These are phyloP conservation scores for Sinhomidia bicolor DNA, from an alignment of 2,888 invertebrate genomes.

Conservation along the genomic window DNA sequence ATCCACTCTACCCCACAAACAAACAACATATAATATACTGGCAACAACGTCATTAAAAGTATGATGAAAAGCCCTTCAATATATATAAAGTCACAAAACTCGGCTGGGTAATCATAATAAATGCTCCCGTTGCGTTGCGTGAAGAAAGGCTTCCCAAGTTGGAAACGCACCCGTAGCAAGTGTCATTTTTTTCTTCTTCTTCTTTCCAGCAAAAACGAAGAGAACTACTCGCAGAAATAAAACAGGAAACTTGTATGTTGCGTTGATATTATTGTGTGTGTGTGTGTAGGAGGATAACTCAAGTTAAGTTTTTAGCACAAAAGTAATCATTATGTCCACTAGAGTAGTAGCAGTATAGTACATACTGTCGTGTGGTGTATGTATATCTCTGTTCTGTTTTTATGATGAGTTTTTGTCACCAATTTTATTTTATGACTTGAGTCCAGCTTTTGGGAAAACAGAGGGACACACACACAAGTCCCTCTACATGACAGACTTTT, in stretches of 20 bases:
- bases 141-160: no score
- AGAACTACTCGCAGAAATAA: not conserved
- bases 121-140: conserved; percentile 36
- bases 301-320: not conserved
- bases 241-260: not conserved
- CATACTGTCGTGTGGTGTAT: not conserved
- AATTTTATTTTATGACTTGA: conserved; percentile 40
- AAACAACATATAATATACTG: conserved; percentile 17
- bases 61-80: conserved; percentile 59
- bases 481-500: not conserved
- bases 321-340: conserved; percentile 23
- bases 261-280: not conserved
- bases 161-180: not conserved
- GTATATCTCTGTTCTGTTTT: conserved; percentile 29
- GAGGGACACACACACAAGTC: not conserved
- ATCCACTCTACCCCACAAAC: no score
- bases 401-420: conserved; percentile 50
- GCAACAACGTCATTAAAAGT: conserved; percentile 34
- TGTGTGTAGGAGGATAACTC: no score
- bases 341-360: no score
- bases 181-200: conserved; percentile 19
- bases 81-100: conserved; percentile 33
- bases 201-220: conserved; percentile 38
- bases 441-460: not conserved
- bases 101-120: conserved; percentile 56